Conservation (phyloP, 2,113 vertebrate genomes). For the Sorex fumeus region DNA sequence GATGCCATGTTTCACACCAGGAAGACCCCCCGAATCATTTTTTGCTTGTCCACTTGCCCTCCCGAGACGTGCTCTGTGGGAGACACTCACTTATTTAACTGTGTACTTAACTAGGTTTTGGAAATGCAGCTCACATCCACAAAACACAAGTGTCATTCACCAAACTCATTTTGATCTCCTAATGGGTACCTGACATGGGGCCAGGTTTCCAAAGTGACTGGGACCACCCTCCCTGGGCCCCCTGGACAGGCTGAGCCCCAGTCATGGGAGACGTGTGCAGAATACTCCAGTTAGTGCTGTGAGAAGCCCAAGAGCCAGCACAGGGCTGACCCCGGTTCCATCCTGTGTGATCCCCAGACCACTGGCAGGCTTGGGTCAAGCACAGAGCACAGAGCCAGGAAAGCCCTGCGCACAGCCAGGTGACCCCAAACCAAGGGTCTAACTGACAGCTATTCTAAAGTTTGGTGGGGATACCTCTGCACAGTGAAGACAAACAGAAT, state of each 20-base stretch:
- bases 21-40: background rate
- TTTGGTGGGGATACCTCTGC: background rate
- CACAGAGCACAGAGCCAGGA: too few species aligned
- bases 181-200: background rate
- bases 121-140: constrained; percentile 33
- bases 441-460: background rate
- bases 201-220: background rate
- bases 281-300: too few species aligned
- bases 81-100: background rate
- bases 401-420: background rate
- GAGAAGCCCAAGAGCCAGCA: too few species aligned
- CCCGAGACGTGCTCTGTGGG: background rate
- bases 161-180: background rate
- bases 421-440: background rate
- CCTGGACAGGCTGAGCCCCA: background rate
- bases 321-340: too few species aligned
- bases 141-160: background rate
- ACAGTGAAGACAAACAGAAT: background rate
- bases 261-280: too few species aligned
- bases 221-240: background rate
- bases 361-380: too few species aligned
- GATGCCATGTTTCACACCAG: background rate
- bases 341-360: too few species aligned
- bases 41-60: background rate
- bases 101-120: background rate